Evolutionary conservation across 2,888 invertebrate genomes (phyloP).

Genomic region (Epinotia brunnichana): DNA sequence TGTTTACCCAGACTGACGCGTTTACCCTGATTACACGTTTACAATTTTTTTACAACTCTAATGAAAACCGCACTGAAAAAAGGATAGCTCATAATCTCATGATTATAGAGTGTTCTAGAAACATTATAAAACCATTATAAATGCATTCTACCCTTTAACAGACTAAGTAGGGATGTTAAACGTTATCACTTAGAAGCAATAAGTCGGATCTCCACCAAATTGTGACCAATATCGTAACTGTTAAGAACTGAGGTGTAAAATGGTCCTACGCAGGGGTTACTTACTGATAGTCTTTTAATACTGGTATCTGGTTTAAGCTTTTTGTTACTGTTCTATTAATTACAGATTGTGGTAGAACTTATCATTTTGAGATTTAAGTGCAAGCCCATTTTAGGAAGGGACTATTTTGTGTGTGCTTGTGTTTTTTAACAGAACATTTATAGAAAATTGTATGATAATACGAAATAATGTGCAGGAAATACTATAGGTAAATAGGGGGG

Average conservation of each 20-base stretch:
- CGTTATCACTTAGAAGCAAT: conserved; percentile 44
- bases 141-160: conserved; percentile 76
- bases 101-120: conserved; percentile 69
- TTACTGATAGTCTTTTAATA: conserved; percentile 67
- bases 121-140: conserved; percentile 80
- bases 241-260: not conserved
- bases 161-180: conserved; percentile 62
- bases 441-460: not conserved
- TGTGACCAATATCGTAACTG: not conserved
- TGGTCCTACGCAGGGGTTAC: conserved; percentile 64
- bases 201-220: not conserved
- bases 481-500: no score
- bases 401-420: not conserved
- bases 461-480: not conserved
- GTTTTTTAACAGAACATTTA: not conserved
- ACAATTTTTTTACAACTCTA: conserved; percentile 59
- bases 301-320: conserved; percentile 52
- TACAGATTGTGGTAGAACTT: conserved; percentile 44
- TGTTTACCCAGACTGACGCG: conserved; percentile 65
- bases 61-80: conserved; percentile 81
- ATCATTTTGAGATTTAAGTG: conserved; percentile 36
- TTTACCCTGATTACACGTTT: conserved; percentile 73
- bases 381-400: conserved; percentile 6
- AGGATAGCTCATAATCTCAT: conserved; percentile 71
- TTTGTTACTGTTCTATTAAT: conserved; percentile 47